phyloP scores from a whole-genome alignment of 2,113 vertebrate species.

The Gambusia affinis region DNA sequence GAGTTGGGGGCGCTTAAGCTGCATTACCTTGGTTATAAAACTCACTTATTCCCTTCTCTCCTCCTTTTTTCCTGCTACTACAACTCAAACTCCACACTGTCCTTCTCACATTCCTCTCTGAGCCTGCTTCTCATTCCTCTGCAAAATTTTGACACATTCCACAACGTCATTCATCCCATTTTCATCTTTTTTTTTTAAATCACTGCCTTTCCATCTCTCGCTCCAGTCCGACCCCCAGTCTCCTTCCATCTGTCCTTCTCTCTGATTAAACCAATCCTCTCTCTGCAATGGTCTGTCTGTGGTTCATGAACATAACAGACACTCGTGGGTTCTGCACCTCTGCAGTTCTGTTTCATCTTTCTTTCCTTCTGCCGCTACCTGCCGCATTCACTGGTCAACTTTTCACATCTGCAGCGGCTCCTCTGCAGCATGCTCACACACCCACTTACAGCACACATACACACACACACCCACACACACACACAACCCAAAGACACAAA shows the following conservation, averaged over 20 bases:
- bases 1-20: constrained; percentile 26
- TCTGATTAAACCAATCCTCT: constrained; percentile 27
- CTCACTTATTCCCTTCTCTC: background rate
- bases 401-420: constrained; percentile 69
- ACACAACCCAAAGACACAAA: constrained; percentile 13
- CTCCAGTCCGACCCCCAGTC: constrained; percentile 49
- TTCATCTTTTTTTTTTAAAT: constrained; percentile 27
- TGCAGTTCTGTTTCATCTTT: constrained; percentile 21
- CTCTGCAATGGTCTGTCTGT: constrained; percentile 32
- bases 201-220: constrained; percentile 30
- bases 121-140: constrained; percentile 24
- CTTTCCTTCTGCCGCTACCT: constrained; percentile 53
- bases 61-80: background rate
- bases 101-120: background rate
- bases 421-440: constrained; percentile 70
- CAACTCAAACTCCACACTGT: constrained; percentile 20
- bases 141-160: constrained; percentile 37
- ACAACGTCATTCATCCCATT: constrained; percentile 36
- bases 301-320: constrained; percentile 45
- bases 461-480: background rate
- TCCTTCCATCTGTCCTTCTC: constrained; percentile 54
- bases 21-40: constrained; percentile 18
- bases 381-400: constrained; percentile 76
- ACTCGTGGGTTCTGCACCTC: constrained; percentile 35
- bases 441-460: constrained; percentile 43